These are phyloP conservation scores for Euthynnus affinis DNA, from an alignment of 2,797 vertebrate genomes.

Conservation along the genomic window DNA sequence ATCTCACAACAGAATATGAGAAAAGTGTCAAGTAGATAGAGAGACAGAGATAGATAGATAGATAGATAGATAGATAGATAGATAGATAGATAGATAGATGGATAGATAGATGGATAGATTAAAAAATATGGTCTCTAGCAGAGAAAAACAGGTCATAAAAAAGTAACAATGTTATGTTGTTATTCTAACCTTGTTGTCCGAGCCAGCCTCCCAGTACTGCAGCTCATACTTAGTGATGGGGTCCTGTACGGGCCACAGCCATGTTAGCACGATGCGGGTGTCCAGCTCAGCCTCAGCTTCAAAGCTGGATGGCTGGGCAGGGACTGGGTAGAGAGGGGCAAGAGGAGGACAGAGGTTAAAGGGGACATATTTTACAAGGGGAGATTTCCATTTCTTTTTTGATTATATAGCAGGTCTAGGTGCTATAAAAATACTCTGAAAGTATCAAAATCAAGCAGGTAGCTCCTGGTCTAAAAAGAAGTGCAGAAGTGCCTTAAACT, in stretches of 20 bases:
- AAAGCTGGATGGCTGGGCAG: conserved; percentile 94
- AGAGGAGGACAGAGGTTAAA: conserved; percentile 17
- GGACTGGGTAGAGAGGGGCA: conserved; percentile 81
- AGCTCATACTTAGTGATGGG: conserved; percentile 93
- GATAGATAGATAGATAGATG: not conserved
- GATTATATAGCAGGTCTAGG: too few relatives aligned
- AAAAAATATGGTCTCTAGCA: not conserved
- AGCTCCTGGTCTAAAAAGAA: too few relatives aligned
- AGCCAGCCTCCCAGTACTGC: conserved; percentile 90
- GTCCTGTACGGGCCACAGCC: conserved; percentile 94
- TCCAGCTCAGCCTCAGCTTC: conserved; percentile 94
- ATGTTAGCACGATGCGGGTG: conserved; percentile 91
- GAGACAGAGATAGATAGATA: not conserved
- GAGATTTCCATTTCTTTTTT: too few relatives aligned
- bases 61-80: not conserved
- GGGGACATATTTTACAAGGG: too few relatives aligned
- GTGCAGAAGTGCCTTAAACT: too few relatives aligned
- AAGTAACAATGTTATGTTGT: conserved; percentile 23
- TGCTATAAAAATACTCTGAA: too few relatives aligned
- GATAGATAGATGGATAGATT: not conserved
- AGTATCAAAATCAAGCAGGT: too few relatives aligned
- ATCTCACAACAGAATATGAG: conserved; percentile 39
- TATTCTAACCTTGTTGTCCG: conserved; percentile 89
- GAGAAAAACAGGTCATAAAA: conserved; percentile 32
- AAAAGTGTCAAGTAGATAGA: conserved; percentile 3